Conservation (phyloP, 2,113 vertebrate species). For the Ceyx margarethae region DNA sequence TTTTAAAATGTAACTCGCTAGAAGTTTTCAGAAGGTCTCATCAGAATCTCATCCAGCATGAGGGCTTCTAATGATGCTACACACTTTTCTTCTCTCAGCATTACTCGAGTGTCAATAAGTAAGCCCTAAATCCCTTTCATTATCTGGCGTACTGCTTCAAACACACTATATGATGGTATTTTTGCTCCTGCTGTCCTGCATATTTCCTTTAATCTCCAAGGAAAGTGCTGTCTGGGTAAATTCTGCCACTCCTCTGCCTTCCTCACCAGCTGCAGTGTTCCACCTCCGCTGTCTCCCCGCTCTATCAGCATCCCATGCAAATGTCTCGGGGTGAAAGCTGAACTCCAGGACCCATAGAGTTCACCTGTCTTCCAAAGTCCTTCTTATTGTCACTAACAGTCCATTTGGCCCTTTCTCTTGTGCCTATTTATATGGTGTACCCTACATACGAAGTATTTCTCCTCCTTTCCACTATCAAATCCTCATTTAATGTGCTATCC, state of each 20-base stretch:
- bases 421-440: neutral
- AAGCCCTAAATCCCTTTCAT: neutral
- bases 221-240: neutral
- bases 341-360: neutral
- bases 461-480: neutral
- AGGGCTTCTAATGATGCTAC: neutral
- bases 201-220: neutral
- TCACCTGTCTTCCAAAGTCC: neutral
- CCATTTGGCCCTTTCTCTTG: neutral
- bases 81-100: neutral
- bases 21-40: slow-evolving; percentile 18
- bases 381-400: neutral
- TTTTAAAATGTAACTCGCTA: neutral
- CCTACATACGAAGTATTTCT: neutral
- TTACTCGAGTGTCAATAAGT: neutral
- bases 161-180: neutral
- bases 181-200: neutral
- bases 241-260: neutral
- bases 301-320: neutral
- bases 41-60: neutral
- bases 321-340: neutral
- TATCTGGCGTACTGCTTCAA: neutral
- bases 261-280: neutral
- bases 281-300: neutral
- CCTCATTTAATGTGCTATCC: neutral